Evolutionary conservation across 2,888 invertebrate genomes (phyloP).

Genomic region (Aspidapion aeneum): DNA sequence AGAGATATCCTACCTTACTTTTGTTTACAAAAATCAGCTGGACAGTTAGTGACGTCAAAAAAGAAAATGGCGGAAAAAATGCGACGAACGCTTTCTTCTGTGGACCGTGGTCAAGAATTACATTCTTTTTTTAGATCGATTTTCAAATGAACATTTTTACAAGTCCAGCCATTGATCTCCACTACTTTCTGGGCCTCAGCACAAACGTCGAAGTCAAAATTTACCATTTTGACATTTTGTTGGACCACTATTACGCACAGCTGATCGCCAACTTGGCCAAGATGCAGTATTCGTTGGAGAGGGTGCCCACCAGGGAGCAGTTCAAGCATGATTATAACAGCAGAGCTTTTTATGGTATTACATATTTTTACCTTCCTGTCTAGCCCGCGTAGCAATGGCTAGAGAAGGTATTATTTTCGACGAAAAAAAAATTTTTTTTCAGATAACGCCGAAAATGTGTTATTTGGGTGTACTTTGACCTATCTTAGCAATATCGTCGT

Average conservation of each 20-base stretch:
- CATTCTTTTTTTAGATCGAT: conserved; percentile 48
- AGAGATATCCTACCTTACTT: too few relatives aligned
- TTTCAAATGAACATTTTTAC: conserved; percentile 48
- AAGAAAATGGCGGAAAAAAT: too few relatives aligned
- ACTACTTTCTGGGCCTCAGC: conserved; percentile 49
- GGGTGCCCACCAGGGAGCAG: conserved; percentile 39
- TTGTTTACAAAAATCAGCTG: too few relatives aligned
- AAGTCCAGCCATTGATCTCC: conserved; percentile 48
- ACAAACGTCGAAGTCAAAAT: conserved; percentile 36
- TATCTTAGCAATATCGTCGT: too few relatives aligned
- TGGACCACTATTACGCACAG: conserved; percentile 41
- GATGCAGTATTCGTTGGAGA: conserved; percentile 37
- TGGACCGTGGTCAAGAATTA: too few relatives aligned
- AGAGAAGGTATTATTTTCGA: too few relatives aligned
- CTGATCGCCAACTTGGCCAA: conserved; percentile 34
- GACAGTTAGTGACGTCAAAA: too few relatives aligned
- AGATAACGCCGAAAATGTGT: too few relatives aligned
- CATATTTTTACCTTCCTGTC: conserved; percentile 2
- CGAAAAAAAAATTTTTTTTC: too few relatives aligned
- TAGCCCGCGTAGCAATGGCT: neutral
- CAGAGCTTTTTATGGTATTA: conserved; percentile 40
- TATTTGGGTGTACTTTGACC: too few relatives aligned
- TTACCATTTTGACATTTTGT: conserved; percentile 35
- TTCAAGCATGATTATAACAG: conserved; percentile 38
- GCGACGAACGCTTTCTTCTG: too few relatives aligned